Evolutionary conservation across 1,140 invertebrate species (phyloP).

Genomic region (Heliconius nattereri): DNA sequence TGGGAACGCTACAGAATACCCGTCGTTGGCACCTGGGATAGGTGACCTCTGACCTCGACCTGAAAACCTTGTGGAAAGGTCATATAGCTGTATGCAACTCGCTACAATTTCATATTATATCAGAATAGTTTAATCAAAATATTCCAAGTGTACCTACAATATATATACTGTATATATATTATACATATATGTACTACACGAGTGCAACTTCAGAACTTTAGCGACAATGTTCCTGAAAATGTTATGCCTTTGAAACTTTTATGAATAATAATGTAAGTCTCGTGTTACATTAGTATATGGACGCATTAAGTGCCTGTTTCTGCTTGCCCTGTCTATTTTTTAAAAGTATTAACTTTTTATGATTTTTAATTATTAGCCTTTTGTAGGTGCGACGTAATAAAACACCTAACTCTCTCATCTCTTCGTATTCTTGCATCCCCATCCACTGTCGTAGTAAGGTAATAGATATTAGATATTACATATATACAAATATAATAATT

Average conservation of each 20-base stretch:
- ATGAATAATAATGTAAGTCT: conserved; percentile 2
- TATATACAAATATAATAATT: background rate
- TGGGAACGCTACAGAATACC: conserved; percentile 45
- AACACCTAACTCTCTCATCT: too few relatives aligned
- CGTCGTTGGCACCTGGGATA: conserved; percentile 44
- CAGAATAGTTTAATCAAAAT: conserved; percentile 23
- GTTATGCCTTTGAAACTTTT: conserved; percentile 2
- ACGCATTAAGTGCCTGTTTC: background rate
- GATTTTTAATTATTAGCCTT: background rate
- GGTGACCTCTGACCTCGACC: conserved; percentile 56
- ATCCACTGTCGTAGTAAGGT: too few relatives aligned
- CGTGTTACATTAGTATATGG: background rate
- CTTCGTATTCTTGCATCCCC: too few relatives aligned
- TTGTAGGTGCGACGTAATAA: too few relatives aligned
- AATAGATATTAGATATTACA: background rate
- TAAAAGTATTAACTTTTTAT: background rate
- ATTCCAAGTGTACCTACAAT: conserved; percentile 1
- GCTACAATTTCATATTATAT: conserved; percentile 25
- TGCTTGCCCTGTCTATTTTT: background rate
- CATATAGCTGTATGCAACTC: conserved; percentile 39
- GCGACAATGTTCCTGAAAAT: background rate
- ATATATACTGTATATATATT: background rate
- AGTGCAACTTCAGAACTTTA: background rate
- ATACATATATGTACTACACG: background rate
- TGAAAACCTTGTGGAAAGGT: conserved; percentile 53